phyloP scores from a whole-genome alignment of 2,888 invertebrate genomes.

The Spisula subtruncata region DNA sequence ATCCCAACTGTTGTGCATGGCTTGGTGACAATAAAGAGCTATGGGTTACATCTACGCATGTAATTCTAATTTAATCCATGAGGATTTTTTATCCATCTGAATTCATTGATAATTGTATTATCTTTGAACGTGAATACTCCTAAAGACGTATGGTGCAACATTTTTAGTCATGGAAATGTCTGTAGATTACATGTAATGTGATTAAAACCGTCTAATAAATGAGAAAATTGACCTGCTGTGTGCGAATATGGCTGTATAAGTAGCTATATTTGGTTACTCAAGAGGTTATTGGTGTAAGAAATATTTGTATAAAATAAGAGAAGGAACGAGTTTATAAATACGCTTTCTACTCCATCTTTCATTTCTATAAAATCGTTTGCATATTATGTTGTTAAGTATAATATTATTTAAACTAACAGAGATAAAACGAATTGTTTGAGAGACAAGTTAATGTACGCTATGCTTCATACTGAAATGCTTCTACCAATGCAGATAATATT shows the following conservation, averaged over 20 bases:
- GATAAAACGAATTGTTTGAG: no score
- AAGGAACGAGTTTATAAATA: no score
- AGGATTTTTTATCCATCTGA: not conserved
- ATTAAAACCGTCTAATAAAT: not conserved
- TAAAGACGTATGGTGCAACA: not conserved
- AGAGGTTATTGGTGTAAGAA: no score
- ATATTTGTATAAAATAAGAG: no score
- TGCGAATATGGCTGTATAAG: not conserved
- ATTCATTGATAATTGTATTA: not conserved
- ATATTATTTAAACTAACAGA: no score
- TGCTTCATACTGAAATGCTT: not conserved
- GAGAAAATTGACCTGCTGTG: not conserved
- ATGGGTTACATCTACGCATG: not conserved
- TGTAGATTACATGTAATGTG: not conserved
- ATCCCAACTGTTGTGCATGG: no score
- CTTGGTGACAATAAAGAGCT: no score
- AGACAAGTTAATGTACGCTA: no score
- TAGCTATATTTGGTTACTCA: no score
- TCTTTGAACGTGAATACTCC: not conserved
- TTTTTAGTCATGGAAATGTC: not conserved
- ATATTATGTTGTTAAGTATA: no score
- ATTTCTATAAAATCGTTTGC: no score
- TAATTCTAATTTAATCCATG: slow-evolving; percentile 1
- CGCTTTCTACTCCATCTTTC: no score
- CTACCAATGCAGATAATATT: not conserved